A percentile compares a stretch with the other conserved stretches of the same genome.
Evolutionary conservation across 2,797 vertebrate species (phyloP).

Genomic region (Sebastes matsubarae): DNA sequence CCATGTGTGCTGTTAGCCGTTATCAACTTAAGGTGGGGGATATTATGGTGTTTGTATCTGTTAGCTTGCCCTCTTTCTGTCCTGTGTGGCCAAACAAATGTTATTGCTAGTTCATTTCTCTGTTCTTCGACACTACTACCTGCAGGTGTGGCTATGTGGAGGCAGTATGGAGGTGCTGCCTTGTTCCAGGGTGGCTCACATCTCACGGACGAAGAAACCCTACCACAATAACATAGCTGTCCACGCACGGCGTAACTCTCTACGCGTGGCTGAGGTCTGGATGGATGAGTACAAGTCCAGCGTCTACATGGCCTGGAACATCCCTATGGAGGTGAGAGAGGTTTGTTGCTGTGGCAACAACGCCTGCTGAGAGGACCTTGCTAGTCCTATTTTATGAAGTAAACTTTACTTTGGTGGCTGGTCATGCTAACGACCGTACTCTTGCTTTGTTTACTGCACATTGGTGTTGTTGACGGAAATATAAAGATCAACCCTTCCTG

Average conservation of each 20-base stretch:
- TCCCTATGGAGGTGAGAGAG: slow-evolving; percentile 90
- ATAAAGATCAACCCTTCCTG: background rate
- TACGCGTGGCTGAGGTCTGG: slow-evolving; percentile 97
- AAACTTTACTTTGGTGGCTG: background rate
- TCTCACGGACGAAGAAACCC: slow-evolving; percentile 94
- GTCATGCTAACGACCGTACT: too few species aligned
- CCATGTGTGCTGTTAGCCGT: background rate
- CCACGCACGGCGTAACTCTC: slow-evolving; percentile 93
- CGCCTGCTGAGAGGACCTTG: background rate
- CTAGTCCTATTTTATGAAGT: background rate
- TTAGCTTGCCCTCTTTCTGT: background rate
- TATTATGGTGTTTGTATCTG: background rate
- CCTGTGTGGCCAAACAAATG: background rate
- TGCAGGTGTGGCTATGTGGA: slow-evolving; percentile 96
- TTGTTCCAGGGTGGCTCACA: slow-evolving; percentile 96
- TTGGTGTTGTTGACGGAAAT: background rate
- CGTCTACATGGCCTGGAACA: slow-evolving; percentile 98
- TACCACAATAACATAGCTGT: slow-evolving; percentile 96
- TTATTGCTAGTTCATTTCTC: background rate
- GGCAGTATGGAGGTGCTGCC: slow-evolving; percentile 99
- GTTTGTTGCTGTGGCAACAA: background rate
- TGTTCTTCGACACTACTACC: background rate
- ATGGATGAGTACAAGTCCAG: slow-evolving; percentile 96
- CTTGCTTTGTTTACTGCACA: background rate
- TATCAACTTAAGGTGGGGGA: background rate